Evolutionary conservation across 2,113 vertebrate genomes (phyloP), one percentile per base, ranked within the genome.

Genomic region (Oncorhynchus mykiss): DNA sequence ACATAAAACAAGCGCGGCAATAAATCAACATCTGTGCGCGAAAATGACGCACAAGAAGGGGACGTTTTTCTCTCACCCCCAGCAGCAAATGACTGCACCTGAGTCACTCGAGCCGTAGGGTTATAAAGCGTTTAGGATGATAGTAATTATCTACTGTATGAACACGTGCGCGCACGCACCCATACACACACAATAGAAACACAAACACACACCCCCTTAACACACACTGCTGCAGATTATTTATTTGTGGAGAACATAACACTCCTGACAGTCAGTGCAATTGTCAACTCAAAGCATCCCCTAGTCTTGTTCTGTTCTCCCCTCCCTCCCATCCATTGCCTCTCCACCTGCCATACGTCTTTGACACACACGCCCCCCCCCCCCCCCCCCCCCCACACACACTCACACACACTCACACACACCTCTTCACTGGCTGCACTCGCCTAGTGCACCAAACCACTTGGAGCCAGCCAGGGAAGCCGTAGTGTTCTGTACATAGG

Each of bases 21-120:
- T 92, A 90, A 88, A 93, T 92, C 83, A 90, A 84, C 90, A 90
- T 66, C 74, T 77, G 82, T 74, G 86, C 85, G 86, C 59, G 88
- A 91, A 90, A 85, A 88, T 90, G 84, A 88, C 90, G 86, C 91
- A 90, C 88, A 91, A 75, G 51, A 68, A 31, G 29, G 18, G 76
- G 91, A 90, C 89, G 89, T 77, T 91, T 92, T 91, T 90, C 62
- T 22, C 39, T 24, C 73, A 60, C 54, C n/a, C 48, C 29, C 24
- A 45, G 27, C 29, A 39, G 25, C 6, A 18, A 54, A 14, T 18
- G 51, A 54, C 67, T 3, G 84, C 91, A 90, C 91, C 89, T 90
- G 87, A 90, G 83, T 84, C 88, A 84, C 82, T 88, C 84, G 74
- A 14, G 88, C 75, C 71, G 70, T 72, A 76, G 67, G 76, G 77